Conservation (phyloP, 1,140 invertebrate species). For the Zaprionus africanus region DNA sequence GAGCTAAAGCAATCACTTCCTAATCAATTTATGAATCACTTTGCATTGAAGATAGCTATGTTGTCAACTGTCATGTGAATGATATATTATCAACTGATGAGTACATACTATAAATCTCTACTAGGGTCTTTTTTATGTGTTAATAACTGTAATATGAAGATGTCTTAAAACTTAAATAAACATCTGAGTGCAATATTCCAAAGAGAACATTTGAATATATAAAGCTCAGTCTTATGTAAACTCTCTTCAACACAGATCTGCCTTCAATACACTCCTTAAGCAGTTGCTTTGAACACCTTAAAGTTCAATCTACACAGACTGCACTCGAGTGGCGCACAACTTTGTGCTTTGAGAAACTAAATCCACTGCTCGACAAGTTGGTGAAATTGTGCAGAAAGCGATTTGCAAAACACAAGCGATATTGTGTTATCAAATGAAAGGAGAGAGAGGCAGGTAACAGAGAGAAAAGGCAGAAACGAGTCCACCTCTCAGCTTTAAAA, state of each 20-base stretch:
- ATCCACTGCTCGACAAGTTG: slow-evolving; percentile 6
- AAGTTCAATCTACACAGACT: neutral
- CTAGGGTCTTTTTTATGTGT: too few species aligned
- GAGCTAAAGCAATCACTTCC: neutral
- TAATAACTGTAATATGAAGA: too few species aligned
- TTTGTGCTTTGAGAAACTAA: slow-evolving; percentile 1
- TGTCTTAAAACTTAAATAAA: too few species aligned
- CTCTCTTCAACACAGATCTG: neutral
- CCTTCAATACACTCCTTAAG: neutral
- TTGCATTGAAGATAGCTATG: neutral
- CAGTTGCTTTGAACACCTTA: neutral
- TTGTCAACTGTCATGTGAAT: neutral
- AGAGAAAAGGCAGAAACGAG: neutral
- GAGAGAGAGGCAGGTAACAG: neutral
- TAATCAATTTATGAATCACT: neutral
- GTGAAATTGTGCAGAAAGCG: slow-evolving; percentile 16
- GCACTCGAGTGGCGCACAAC: neutral
- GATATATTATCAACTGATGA: neutral
- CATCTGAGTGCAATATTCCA: neutral
- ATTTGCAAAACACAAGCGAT: slow-evolving; percentile 20
- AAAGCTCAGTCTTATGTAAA: neutral
- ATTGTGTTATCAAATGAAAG: slow-evolving; percentile 16
- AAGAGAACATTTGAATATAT: neutral
- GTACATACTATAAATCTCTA: too few species aligned
- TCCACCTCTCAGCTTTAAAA: slow-evolving; percentile 6